phyloP scores from a whole-genome alignment of 2,888 invertebrate species.

The Diarsia dahlii region DNA sequence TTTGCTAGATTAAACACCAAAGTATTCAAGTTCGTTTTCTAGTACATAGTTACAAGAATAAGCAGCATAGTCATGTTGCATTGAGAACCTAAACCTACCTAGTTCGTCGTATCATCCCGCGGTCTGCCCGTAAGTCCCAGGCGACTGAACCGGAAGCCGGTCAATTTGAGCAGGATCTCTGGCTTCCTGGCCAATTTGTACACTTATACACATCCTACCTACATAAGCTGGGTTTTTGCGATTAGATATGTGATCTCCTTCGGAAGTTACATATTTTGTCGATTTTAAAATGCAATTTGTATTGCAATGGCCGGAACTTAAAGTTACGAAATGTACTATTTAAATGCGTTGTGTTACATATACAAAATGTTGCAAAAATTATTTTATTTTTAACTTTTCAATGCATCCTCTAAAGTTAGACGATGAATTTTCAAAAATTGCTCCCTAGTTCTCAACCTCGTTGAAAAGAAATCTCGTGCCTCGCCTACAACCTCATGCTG shows the following conservation, averaged over 20 bases:
- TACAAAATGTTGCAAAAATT: too few species aligned
- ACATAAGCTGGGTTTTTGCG: not conserved
- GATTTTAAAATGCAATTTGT: not conserved
- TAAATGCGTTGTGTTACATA: too few species aligned
- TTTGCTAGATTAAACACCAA: too few species aligned
- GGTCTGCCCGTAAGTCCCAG: slow-evolving; percentile 10
- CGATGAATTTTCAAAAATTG: too few species aligned
- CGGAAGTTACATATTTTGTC: too few species aligned
- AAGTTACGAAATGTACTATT: too few species aligned
- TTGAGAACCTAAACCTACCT: not conserved
- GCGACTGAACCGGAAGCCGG: slow-evolving; percentile 2
- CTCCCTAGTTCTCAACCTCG: too few species aligned
- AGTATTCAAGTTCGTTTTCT: not conserved
- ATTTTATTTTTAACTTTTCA: too few species aligned
- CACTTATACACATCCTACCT: not conserved
- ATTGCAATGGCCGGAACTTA: not conserved
- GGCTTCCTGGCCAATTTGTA: slow-evolving; percentile 17
- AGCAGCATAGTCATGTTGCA: not conserved
- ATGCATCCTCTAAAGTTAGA: too few species aligned
- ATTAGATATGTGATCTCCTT: not conserved
- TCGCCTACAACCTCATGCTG: too few species aligned
- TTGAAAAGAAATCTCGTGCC: too few species aligned
- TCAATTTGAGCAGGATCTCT: not conserved
- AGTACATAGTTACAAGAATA: not conserved
- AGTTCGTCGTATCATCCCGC: not conserved